Conservation (phyloP, 2,113 vertebrate species). For the Trachemys scripta region DNA sequence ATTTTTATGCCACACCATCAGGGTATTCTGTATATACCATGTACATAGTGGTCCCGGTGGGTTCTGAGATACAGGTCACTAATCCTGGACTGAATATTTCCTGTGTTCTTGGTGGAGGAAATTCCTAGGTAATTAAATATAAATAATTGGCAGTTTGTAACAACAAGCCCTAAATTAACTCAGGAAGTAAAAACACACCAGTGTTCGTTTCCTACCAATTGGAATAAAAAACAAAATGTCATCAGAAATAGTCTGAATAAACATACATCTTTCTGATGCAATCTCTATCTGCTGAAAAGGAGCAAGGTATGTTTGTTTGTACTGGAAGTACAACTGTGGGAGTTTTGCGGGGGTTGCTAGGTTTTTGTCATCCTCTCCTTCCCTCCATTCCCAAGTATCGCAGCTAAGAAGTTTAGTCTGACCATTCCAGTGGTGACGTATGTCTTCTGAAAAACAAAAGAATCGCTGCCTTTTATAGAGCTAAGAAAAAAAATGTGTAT, state of each 20-base stretch:
- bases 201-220: not conserved
- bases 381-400: slow-evolving; percentile 29
- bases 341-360: slow-evolving; percentile 1
- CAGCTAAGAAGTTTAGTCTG: slow-evolving; percentile 43
- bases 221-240: slow-evolving; percentile 28
- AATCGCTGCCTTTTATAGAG: not conserved
- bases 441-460: not conserved
- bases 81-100: not conserved
- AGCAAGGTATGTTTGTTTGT: slow-evolving; percentile 40
- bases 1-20: slow-evolving; percentile 47
- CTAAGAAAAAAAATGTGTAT: not conserved
- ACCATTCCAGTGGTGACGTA: not conserved
- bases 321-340: slow-evolving; percentile 46
- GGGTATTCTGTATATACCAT: not conserved
- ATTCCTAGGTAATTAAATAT: slow-evolving; percentile 62
- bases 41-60: not conserved
- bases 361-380: not conserved
- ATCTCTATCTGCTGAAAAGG: slow-evolving; percentile 46
- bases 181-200: slow-evolving; percentile 6
- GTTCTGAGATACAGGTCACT: not conserved
- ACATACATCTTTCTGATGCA: slow-evolving; percentile 29
- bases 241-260: slow-evolving; percentile 33
- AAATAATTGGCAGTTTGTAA: slow-evolving; percentile 55
- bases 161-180: slow-evolving; percentile 17
- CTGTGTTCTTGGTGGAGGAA: slow-evolving; percentile 46